Conservation (phyloP, 92 coral and sea anemone genomes). For the Paramuricea clavata region DNA sequence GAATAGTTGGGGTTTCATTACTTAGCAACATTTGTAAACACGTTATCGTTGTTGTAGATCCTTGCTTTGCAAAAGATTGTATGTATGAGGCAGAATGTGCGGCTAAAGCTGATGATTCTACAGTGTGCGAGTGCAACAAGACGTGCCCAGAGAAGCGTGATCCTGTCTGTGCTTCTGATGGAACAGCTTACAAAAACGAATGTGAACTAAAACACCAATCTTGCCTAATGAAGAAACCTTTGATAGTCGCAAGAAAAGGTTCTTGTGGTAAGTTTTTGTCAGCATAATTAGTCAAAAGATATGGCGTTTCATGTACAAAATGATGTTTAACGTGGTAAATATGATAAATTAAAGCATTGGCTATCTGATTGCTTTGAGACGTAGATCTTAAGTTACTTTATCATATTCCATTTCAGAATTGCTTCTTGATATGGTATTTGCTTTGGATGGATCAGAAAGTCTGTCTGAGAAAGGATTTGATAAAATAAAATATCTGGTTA, state of each 20-base stretch:
- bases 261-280: constrained; percentile 67
- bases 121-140: constrained; percentile 21
- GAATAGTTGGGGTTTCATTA: too few relatives aligned
- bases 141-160: constrained; percentile 5
- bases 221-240: constrained; percentile 57
- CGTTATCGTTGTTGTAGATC: background rate
- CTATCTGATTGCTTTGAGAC: too few relatives aligned
- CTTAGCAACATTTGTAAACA: background rate
- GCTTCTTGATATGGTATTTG: constrained; percentile 77
- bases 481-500: constrained; percentile 80
- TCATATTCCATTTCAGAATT: background rate
- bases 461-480: constrained; percentile 61
- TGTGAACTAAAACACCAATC: constrained; percentile 70
- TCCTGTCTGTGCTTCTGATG: constrained; percentile 80
- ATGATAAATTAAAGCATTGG: constrained; percentile 20
- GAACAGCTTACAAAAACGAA: constrained; percentile 70
- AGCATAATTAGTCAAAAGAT: background rate
- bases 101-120: constrained; percentile 31
- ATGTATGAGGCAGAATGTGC: constrained; percentile 1
- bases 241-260: constrained; percentile 64
- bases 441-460: constrained; percentile 78
- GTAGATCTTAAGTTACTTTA: background rate
- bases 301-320: too few relatives aligned
- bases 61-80: constrained; percentile 31
- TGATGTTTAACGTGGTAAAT: background rate